Base-by-base conservation (phyloP, 2,888 invertebrate species). In the Cataglyphis albicans region DNA sequence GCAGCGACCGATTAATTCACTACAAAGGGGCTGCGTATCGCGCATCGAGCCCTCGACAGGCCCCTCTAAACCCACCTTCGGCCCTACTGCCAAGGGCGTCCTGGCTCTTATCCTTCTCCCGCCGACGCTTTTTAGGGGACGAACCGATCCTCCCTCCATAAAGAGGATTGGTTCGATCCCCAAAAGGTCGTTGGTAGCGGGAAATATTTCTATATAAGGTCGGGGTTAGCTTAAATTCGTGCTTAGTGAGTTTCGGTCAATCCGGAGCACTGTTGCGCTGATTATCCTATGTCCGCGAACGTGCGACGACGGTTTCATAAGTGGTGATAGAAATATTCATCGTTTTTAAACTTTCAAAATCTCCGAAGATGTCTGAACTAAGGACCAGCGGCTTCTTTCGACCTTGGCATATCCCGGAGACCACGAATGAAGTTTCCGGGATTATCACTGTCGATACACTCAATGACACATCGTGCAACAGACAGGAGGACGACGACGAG, bases 1-100 rank as follows among this genome's bases (percentile, higher is more conserved):
- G 85, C 84, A 85, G 88, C 88, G 87, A 86, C 84, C 88, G 91
- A 92, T 92, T 92, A 92, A 92, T 92, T 89, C 88, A 59, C 85
- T 84, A 90, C 89, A 91, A 92, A 91, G 90, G 85, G 89, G 81
- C 76, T 82, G 85, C 81, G 87, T 84, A 82, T 88, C 86, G 85
- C 84, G 64, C 64, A 70, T 70, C 84, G 87, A 87, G 90, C 91
- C 90, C 85, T 89, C 89, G 86, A 84, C 83, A 85, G 88, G 90
- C 91, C 91, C 85, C 78, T 78, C 83, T 61, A 85, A 87, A 86
- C 88, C 91, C 83, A 90, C 86, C 86, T 88, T 84, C 68, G 81
- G 81, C 84, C 87, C 82, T 84, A 67, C 74, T 35, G 38, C 38
- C 67, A 80, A 82, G 88, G 75, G 83, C 70, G 72, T 74, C 83